Evolutionary conservation across 2,888 invertebrate genomes (phyloP).

Genomic region (Heliconius hortense): DNA sequence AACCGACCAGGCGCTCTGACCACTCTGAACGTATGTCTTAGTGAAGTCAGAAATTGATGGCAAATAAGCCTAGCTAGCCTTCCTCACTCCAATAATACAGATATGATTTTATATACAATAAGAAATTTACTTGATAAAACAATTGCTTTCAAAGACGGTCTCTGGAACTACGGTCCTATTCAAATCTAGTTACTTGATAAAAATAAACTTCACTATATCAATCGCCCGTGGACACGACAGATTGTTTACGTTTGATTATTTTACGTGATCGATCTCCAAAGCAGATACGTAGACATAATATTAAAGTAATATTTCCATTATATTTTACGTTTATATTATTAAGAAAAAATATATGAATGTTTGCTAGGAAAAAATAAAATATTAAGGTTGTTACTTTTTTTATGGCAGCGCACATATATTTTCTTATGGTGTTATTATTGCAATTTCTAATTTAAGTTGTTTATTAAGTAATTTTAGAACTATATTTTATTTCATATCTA

Average conservation of each 20-base stretch:
- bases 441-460: no score
- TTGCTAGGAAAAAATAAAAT: background rate
- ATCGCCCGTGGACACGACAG: conserved; percentile 55
- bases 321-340: background rate
- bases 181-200: conserved; percentile 50
- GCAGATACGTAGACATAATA: background rate
- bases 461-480: no score
- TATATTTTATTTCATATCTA: no score
- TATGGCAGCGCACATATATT: background rate
- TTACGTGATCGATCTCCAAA: conserved; percentile 55
- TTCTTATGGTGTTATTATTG: no score
- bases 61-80: no score
- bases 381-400: background rate
- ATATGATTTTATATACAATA: background rate
- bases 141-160: background rate
- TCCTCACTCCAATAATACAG: background rate
- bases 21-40: no score
- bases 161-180: conserved; percentile 31
- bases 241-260: conserved; percentile 76
- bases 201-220: conserved; percentile 56
- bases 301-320: background rate
- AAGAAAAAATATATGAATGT: background rate
- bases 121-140: background rate
- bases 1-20: no score
- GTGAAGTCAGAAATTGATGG: no score